Percentiles rank a stretch among this genome's conserved stretches.
phyloP scores from a whole-genome alignment of 2,797 vertebrate species.

The Enteromius treurensis region DNA sequence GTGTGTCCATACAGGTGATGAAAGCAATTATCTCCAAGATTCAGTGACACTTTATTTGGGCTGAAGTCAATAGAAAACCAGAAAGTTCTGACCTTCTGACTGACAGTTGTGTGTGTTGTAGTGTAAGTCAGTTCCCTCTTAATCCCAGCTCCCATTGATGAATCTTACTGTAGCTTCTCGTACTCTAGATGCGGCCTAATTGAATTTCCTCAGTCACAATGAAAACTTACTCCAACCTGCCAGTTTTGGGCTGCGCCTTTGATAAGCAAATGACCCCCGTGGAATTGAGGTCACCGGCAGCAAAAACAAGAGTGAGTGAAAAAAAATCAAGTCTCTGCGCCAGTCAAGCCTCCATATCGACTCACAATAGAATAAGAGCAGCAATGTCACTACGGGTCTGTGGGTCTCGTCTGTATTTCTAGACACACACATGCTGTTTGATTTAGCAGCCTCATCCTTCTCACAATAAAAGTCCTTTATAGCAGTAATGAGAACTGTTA shows the following conservation, averaged over 20 bases:
- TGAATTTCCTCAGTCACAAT: slow-evolving; percentile 88
- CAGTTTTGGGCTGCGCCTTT: slow-evolving; percentile 81
- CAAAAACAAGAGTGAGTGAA: slow-evolving; percentile 81
- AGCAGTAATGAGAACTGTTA: slow-evolving; percentile 35
- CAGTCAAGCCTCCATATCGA: slow-evolving; percentile 73
- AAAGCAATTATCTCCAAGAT: slow-evolving; percentile 50
- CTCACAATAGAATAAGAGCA: slow-evolving; percentile 74
- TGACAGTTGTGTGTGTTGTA: slow-evolving; percentile 65
- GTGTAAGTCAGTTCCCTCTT: slow-evolving; percentile 71
- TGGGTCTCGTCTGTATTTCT: slow-evolving; percentile 60
- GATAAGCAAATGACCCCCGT: slow-evolving; percentile 89
- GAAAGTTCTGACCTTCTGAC: slow-evolving; percentile 57
- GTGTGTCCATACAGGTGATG: slow-evolving; percentile 55
- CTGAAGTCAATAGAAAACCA: not conserved
- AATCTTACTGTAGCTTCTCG: slow-evolving; percentile 65
- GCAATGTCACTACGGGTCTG: slow-evolving; percentile 70
- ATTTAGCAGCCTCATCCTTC: slow-evolving; percentile 31
- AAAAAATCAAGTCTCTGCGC: slow-evolving; percentile 76
- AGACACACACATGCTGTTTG: slow-evolving; percentile 24
- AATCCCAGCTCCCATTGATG: slow-evolving; percentile 78
- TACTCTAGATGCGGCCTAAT: slow-evolving; percentile 78
- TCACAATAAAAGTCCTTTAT: slow-evolving; percentile 59
- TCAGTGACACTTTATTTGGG: slow-evolving; percentile 27
- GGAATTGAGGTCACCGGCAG: slow-evolving; percentile 89
- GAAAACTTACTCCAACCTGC: slow-evolving; percentile 79